A percentile compares a stretch with the other conserved stretches of the same genome.
These are phyloP conservation scores for Nezara viridula DNA, from an alignment of 2,888 invertebrate species.

Conservation along the genomic window DNA sequence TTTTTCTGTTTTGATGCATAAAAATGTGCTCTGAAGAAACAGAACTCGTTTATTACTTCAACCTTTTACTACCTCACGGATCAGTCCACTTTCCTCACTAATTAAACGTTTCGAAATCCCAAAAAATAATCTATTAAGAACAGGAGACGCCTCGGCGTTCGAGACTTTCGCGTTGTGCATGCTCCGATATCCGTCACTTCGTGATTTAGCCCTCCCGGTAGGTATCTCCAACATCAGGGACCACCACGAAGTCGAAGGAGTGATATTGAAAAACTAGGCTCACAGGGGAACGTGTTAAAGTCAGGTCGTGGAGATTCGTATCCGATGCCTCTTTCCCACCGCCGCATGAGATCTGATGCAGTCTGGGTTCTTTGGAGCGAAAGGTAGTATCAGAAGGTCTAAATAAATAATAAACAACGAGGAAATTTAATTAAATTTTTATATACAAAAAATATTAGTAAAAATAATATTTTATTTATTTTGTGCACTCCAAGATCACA, in stretches of 20 bases:
- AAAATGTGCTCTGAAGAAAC: neutral
- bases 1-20: no score
- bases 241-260: slow-evolving; percentile 47
- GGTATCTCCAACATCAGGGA: slow-evolving; percentile 34
- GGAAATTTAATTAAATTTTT: no score
- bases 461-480: no score
- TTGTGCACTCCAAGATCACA: no score
- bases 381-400: neutral
- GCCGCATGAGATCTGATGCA: neutral
- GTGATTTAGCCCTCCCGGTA: slow-evolving; percentile 27
- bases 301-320: slow-evolving; percentile 47
- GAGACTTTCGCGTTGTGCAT: neutral
- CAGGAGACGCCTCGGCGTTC: neutral
- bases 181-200: slow-evolving; percentile 21
- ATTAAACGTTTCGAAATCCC: neutral
- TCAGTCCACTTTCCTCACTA: neutral
- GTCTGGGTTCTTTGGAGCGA: neutral
- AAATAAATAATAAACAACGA: neutral
- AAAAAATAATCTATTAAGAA: slow-evolving; percentile 17
- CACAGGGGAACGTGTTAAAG: slow-evolving; percentile 42
- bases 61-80: neutral
- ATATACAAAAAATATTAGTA: no score
- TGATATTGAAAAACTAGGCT: slow-evolving; percentile 51
- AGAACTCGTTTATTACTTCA: neutral
- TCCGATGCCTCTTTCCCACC: slow-evolving; percentile 38